Conservation (phyloP, 2,888 invertebrate species). For the Atrina japonica region DNA sequence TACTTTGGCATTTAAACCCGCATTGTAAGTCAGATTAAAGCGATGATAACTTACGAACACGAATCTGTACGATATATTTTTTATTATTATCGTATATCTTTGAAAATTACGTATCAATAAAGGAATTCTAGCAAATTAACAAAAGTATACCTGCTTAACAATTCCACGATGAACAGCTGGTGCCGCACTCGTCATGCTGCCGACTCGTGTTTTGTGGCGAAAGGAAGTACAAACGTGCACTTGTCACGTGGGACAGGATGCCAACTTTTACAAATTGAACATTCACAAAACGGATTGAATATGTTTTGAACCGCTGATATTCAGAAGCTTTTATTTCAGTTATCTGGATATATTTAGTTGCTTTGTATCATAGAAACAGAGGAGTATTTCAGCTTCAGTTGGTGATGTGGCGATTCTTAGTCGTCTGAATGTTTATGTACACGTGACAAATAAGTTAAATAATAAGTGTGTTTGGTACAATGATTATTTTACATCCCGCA, state of each 20-base stretch:
- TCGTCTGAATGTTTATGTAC: neutral
- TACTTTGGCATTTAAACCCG: too few relatives aligned
- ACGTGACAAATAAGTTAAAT: neutral
- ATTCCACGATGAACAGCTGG: conserved; percentile 72
- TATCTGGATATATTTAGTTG: too few relatives aligned
- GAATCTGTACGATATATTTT: too few relatives aligned
- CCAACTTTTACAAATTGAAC: too few relatives aligned
- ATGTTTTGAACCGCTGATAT: too few relatives aligned
- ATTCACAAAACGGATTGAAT: too few relatives aligned
- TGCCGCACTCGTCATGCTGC: conserved; percentile 65
- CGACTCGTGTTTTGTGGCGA: conserved; percentile 56
- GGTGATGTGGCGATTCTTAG: conserved; percentile 24
- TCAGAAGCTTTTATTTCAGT: too few relatives aligned
- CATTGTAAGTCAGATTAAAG: too few relatives aligned
- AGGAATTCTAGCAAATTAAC: neutral
- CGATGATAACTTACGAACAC: too few relatives aligned
- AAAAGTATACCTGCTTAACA: conserved; percentile 75
- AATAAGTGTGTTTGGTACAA: too few relatives aligned
- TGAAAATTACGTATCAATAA: neutral
- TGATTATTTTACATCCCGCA: too few relatives aligned
- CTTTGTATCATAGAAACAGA: neutral
- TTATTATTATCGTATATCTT: too few relatives aligned
- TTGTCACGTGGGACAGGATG: conserved; percentile 62
- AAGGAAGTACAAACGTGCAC: conserved; percentile 59
- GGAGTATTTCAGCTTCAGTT: neutral